These are phyloP conservation scores for Ovibos moschatus DNA, from an alignment of 2,113 vertebrate species.

Conservation along the genomic window DNA sequence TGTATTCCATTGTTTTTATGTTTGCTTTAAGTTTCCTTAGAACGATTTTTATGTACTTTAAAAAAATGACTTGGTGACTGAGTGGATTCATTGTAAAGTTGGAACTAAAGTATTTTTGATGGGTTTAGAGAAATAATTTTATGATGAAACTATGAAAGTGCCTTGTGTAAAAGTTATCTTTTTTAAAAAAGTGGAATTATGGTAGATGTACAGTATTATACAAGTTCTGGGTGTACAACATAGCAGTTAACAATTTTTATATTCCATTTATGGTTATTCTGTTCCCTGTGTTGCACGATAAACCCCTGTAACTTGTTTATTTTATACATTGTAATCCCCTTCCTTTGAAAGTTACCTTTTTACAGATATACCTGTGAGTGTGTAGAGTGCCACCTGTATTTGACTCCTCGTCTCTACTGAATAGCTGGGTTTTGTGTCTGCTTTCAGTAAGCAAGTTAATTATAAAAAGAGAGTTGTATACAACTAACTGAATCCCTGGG, in stretches of 20 bases:
- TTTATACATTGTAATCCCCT: background rate
- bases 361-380: background rate
- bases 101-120: constrained; percentile 6
- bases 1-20: background rate
- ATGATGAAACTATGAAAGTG: background rate
- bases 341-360: background rate
- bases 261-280: background rate
- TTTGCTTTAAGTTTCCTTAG: constrained; percentile 1
- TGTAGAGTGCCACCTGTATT: background rate
- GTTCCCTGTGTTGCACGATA: background rate
- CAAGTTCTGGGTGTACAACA: background rate
- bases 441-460: background rate
- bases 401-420: background rate
- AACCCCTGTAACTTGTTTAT: background rate
- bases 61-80: background rate
- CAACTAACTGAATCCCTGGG: background rate
- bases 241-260: background rate
- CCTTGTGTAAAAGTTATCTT: background rate
- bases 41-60: background rate
- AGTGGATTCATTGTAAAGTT: constrained; percentile 19
- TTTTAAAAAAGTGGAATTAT: background rate
- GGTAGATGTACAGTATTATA: background rate
- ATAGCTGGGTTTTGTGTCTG: background rate
- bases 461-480: background rate
- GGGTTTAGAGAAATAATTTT: constrained; percentile 15